Evolutionary conservation across 1,140 invertebrate species (phyloP), one percentile per base, ranked within the genome.

Genomic region (Coptotermes formosanus): DNA sequence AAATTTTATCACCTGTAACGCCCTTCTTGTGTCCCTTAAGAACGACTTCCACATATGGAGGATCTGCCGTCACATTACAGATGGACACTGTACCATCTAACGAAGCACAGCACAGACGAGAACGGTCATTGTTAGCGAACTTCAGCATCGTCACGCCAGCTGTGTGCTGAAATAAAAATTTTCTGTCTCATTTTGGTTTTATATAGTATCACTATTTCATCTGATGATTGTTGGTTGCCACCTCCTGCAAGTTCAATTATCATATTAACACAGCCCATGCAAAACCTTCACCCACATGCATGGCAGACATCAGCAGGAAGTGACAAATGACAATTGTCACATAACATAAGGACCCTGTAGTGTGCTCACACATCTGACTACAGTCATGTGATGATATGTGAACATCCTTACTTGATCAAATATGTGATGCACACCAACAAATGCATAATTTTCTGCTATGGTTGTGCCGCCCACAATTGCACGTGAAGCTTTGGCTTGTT

Each of bases 101-200:
- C 4, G 96, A 97, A 44, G 94, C 95, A 90, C 95, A 97, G 84
- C 96, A 96, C 55, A 98, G 91, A 88, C 94, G 93, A 11, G 95
- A 95, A 86, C 94, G 94, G 89, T 98, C 96, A 91, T 97, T 97
- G 91, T 97, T 96, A 0, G 96, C 96, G 93, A 98, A 98, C 90
- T 96, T 96, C 8, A 97, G 92, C 90, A 96, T 94, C n/a, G 94
- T 95, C 25, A 97, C 95, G 89, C 95, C 93, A 75, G 93, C 93
- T 85, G 92, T 94, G 89, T 97, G 97, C 92, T 95, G 91, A 87
- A 90, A 93, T 91, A 90, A 92, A 92, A 81, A 43, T 64, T 23
- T 3, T 52, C 9, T 55, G 19, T 55, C 52, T 55, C 9, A 48
- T 48, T 48, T 55, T 55, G 4, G 52, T 55, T 55, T 55, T 55